phyloP scores from a whole-genome alignment of 1,140 invertebrate genomes.

The Solenopsis fugax region DNA sequence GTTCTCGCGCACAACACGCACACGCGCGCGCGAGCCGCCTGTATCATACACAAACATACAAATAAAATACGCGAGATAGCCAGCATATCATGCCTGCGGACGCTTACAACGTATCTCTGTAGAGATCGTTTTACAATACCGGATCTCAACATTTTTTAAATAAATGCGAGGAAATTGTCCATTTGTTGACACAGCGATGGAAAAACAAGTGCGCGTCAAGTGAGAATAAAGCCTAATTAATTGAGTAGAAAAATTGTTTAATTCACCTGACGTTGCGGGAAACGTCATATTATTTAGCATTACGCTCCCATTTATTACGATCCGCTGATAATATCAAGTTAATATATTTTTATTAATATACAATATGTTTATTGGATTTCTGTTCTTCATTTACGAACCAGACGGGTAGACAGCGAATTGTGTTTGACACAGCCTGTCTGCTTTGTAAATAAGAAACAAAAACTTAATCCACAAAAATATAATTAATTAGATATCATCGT shows the following conservation, averaged over 20 bases:
- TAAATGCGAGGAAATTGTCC: slow-evolving; percentile 11
- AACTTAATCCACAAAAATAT: neutral
- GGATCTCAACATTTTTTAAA: slow-evolving; percentile 18
- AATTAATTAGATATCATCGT: neutral
- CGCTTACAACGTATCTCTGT: slow-evolving; percentile 10
- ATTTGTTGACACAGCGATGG: neutral
- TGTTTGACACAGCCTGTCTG: neutral
- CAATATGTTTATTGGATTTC: too few relatives aligned
- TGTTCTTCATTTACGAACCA: too few relatives aligned
- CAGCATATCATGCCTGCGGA: neutral
- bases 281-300: too few relatives aligned
- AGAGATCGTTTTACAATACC: slow-evolving; percentile 27
- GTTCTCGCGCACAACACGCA: neutral
- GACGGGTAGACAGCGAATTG: neutral
- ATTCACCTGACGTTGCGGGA: too few relatives aligned
- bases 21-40: neutral
- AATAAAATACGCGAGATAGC: slow-evolving; percentile 19
- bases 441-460: neutral
- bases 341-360: too few relatives aligned
- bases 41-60: neutral
- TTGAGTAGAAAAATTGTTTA: too few relatives aligned
- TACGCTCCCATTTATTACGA: too few relatives aligned
- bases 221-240: neutral
- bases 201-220: neutral
- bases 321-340: too few relatives aligned